Evolutionary conservation across 2,797 vertebrate species (phyloP), one percentile per base, ranked within the genome.

Genomic region (Mastacembelus armatus): DNA sequence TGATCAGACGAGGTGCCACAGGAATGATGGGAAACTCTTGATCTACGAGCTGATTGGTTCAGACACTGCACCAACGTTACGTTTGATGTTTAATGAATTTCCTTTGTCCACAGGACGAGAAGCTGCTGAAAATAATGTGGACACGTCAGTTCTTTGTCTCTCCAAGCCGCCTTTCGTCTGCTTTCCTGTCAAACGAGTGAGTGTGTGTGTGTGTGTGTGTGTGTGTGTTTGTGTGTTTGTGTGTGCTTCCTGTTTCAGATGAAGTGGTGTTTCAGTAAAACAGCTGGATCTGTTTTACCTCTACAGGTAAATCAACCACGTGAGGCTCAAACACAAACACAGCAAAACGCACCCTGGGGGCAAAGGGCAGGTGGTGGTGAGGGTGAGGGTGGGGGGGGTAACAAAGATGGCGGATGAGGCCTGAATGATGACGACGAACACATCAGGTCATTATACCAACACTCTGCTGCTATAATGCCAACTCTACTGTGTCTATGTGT

Each of bases 221-320:
- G 33, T 19, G 16, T 7, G n/a, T 40, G 21, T 6, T 11, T 10
- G 19, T 45, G 29, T 52, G 56, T 35, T 10, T 36, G 0, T 39
- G n/a, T 50, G 39, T 42, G 38, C 51, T 29, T 67, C 40, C 40
- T 67, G 43, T 47, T 27, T 63, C 36, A 55, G 67, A 73, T 85
- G 83, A 72, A 21, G 40, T 64, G 74, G 73, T 38, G 65, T 24
- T 52, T 54, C 74, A 66, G 71, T 82, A 76, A 84, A 78, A 86
- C 65, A 30, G 30, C 21, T n/a, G 39, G 10, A 10, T 73, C 29
- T 22, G 76, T 83, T 84, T 84, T 80, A 84, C 76, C 24, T 81
- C 56, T 61, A 71, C 71, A 55, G 68, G 51, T 64, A 45, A 70
- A 71, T 47, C 29, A 56, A 65, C 60, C 35, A 69, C 64, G 63